Evolutionary conservation across 2,888 invertebrate genomes (phyloP), one percentile per base, ranked within the genome.

Genomic region (Tenthredo amoena): DNA sequence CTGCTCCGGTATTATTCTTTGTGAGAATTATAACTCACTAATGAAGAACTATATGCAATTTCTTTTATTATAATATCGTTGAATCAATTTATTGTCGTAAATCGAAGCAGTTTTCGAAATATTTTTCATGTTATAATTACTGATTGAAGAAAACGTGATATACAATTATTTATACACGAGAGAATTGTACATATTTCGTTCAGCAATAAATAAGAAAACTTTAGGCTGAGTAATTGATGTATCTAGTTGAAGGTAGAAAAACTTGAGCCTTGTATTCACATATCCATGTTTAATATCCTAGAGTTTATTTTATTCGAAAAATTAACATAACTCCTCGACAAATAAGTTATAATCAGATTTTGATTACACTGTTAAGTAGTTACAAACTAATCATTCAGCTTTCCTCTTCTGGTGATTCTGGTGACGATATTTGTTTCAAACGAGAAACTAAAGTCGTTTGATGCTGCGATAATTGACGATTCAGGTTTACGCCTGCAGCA

Each of bases 401-500:
- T 62, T 86, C 84, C 4, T 85, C 40, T 47, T 88, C 87, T 0
- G 86, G 83, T 34, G 21, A 71, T 10, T 87, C 86, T 18, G 77
- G 68, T 65, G 87, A 89, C 88, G 91, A 90, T 86, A 93, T 93
- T 89, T 93, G 93, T 86, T 96, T 95, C 72, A 97, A 94, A 87
- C 96, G 95, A 87, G 95, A 95, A 0, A 97, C 96, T 68, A 97
- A 94, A 62, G 94, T 95, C 87, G 95, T 95, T 91, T 97, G 97
- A 91, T 96, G 96, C 85, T 95, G 95, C 89, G 95, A 96, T 50
- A 97, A 94, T 90, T 97, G 96, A 84, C 94, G 94, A 34, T 96
- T 96, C 77, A 97, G 90, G 87, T 95, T 94, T 55, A 95, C 95
- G 10, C 96, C 96, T 10, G 95, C 96, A 5, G 96, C 96, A 91